A percentile compares a stretch with the other conserved stretches of the same genome.
Conservation (phyloP, 2,113 vertebrate genomes). For the Chloropsis hardwickii region DNA sequence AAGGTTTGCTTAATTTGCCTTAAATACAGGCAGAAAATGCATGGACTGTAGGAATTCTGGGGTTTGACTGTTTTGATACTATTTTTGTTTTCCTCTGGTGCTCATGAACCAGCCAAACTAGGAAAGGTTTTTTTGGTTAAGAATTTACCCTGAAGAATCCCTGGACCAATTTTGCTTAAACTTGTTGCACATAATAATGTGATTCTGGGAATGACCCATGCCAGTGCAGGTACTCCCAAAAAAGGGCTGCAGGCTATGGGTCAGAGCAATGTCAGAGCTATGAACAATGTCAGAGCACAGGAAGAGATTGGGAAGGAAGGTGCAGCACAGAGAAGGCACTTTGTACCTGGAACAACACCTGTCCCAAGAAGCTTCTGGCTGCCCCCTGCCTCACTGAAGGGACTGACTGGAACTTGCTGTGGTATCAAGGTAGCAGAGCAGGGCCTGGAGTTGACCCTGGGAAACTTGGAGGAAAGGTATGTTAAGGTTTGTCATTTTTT, state of each 20-base stretch:
- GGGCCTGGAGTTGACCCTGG: neutral
- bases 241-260: neutral
- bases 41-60: neutral
- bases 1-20: neutral
- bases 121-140: neutral
- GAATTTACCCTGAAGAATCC: neutral
- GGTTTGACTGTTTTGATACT: neutral
- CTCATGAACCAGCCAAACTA: neutral
- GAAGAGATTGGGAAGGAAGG: neutral
- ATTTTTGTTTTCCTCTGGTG: neutral
- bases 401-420: neutral
- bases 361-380: accelerated
- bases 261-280: neutral
- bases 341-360: neutral
- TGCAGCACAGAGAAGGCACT: neutral
- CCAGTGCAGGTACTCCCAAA: neutral
- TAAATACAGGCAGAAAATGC: neutral
- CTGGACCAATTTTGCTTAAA: neutral
- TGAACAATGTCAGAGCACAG: neutral
- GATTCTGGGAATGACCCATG: neutral
- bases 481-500: neutral
- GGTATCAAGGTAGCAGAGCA: neutral
- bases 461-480: neutral
- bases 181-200: neutral
- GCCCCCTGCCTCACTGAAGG: neutral